These are phyloP conservation scores for Taeniopygia guttata DNA, from an alignment of 2,797 vertebrate species.

Conservation along the genomic window DNA sequence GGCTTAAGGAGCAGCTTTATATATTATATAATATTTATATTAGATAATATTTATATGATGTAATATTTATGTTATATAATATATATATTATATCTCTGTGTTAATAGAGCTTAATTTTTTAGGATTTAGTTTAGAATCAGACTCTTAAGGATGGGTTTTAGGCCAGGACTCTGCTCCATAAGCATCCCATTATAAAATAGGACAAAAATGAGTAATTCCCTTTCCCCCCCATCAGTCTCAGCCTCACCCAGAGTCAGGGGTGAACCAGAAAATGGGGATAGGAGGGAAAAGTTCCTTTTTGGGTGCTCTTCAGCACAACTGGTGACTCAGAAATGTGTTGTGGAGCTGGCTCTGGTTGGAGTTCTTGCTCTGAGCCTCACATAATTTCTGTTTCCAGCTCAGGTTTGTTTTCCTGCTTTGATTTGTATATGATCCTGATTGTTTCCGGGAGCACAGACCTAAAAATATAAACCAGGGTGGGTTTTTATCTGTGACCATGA, in stretches of 20 bases:
- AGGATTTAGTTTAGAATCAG: neutral
- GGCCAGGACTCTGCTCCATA: too few species aligned
- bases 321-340: neutral
- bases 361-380: neutral
- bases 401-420: neutral
- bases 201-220: neutral
- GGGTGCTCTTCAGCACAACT: neutral
- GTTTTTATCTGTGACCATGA: neutral
- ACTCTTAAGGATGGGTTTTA: neutral
- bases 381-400: neutral
- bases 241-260: neutral
- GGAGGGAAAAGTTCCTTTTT: neutral
- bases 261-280: neutral
- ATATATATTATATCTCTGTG: rapidly evolving
- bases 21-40: rapidly evolving
- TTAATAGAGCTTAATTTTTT: neutral
- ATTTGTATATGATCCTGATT: neutral
- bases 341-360: neutral
- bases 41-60: rapidly evolving
- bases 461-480: neutral
- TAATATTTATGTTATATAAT: too few species aligned
- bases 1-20: neutral
- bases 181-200: neutral
- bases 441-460: neutral
- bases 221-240: rapidly evolving